Base-by-base conservation (phyloP, 2,888 invertebrate species). In the Erpobdella octoculata region DNA sequence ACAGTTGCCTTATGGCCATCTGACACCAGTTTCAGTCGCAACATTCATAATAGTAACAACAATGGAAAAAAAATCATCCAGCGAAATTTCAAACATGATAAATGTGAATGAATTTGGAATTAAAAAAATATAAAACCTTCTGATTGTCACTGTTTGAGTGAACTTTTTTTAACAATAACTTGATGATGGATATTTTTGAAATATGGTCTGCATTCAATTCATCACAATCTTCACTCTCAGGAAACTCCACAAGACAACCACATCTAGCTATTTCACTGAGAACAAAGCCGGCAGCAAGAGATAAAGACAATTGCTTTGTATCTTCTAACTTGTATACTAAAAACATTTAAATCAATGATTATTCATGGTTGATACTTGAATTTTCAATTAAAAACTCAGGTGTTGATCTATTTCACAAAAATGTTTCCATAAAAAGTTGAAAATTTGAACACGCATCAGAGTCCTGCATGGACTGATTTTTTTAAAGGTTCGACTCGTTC, bases 151-250 rank as follows among this genome's bases (percentile, higher is more conserved):
- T 80, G 25, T 76, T 77, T 15, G 79, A 77, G 69, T 87, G 88
- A 72, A 91, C 86, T 37, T 91, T 86, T 66, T 87, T 87, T 76
- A 90, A 87, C 61, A 93, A 84, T 21, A 87, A 87, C 36, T 89
- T 88, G 8, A 91, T 88, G 28, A 92, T 84, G 8, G 87, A 86
- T 74, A 88, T 86, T 81, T 91, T 91, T 0, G 88, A 89, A 46
- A 79, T 76, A 64, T 76, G 77, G 73, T 75, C 77, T 62, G 78
- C 73, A 37, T 36, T 48, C 31, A 15, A 31, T 33, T 31, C 38
- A 33, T 36, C 76, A 25, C 66, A 71, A 21, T 74, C 73, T 4
- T 66, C 76, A n/a, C 86, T 77, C 81, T 82, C 77, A 83, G 81
- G 80, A 77, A 91, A 84, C 9, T 25, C 21, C 0, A 91, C 91